Base-by-base conservation (phyloP, 2,888 invertebrate species). In the Tinea semifulvella region DNA sequence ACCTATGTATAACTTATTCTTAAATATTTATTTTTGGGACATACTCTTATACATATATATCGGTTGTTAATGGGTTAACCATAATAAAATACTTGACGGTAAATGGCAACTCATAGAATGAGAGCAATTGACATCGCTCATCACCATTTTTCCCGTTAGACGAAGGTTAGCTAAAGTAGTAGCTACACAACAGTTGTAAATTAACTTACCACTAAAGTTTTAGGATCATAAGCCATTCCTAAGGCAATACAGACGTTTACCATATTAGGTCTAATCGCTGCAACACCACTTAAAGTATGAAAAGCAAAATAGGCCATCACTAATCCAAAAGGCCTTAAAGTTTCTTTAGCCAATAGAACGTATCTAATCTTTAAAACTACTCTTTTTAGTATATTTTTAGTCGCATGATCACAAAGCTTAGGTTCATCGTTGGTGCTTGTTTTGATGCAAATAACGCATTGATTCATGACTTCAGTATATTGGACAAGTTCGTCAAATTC, bases 251-350 rank as follows among this genome's bases (percentile, higher is more conserved):
- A 84, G 10, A 84, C 57, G 44, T 83, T 83, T 6, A 85, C 79
- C 72, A 84, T 76, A 52, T 84, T 85, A 0, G 85, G 83, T 45
- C 79, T 68, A n/a, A 84, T 65, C 0, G 83, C 69, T 7, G 66
- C 49, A 2, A 82, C 51, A 0, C 84, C 85, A 43, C 82, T 77
- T 59, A 82, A 73, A 4, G 81, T 76, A 28, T 79, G 65, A 46
- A 84, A 82, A 25, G 83, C 63, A 61, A 85, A 85, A 55, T 82
- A 83, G 0, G 75, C 70, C 56, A 83, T 67, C 1, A 84, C 82
- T 10, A 85, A 50, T 4, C 56, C 51, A 22, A 85, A 77, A 0
- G 85, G 85, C 43, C 80, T 70, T 54, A 82, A 55, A 0, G 84
- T 84, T 48, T 84, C 81, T 38, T 83, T 83, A 0, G 77, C 72